phyloP scores from a whole-genome alignment of 1,140 invertebrate species.

The Chrysomallon squamiferum region DNA sequence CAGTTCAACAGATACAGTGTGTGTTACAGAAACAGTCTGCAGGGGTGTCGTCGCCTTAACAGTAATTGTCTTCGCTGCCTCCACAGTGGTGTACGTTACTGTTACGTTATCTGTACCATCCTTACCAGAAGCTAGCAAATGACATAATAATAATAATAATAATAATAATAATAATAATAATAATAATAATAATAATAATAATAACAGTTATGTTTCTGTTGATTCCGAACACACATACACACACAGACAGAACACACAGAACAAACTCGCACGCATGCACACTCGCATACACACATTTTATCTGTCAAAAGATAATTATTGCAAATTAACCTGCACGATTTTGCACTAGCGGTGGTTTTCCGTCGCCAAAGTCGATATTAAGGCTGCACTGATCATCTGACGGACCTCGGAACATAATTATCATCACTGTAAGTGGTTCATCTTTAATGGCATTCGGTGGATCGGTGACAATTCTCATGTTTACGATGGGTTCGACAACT shows the following conservation, averaged over 20 bases:
- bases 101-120: slow-evolving; percentile 28
- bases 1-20: slow-evolving; percentile 24
- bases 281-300: too few relatives aligned
- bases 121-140: slow-evolving; percentile 37
- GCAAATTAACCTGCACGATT: neutral
- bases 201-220: too few relatives aligned
- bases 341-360: neutral
- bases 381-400: slow-evolving; percentile 22
- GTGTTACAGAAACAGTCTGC: slow-evolving; percentile 25
- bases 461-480: slow-evolving; percentile 22
- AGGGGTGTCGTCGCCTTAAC: slow-evolving; percentile 36
- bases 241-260: too few relatives aligned
- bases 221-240: too few relatives aligned
- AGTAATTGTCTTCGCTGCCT: slow-evolving; percentile 29
- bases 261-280: too few relatives aligned
- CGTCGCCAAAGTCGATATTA: slow-evolving; percentile 33
- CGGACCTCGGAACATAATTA: slow-evolving; percentile 36
- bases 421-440: slow-evolving; percentile 18
- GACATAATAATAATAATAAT: too few relatives aligned
- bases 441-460: slow-evolving; percentile 28
- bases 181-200: too few relatives aligned
- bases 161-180: too few relatives aligned
- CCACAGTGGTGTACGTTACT: slow-evolving; percentile 31
- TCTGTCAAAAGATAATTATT: too few relatives aligned
- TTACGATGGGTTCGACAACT: slow-evolving; percentile 32